Evolutionary conservation across 2,113 vertebrate species (phyloP), one percentile per base, ranked within the genome.

Genomic region (Crocuta crocuta): DNA sequence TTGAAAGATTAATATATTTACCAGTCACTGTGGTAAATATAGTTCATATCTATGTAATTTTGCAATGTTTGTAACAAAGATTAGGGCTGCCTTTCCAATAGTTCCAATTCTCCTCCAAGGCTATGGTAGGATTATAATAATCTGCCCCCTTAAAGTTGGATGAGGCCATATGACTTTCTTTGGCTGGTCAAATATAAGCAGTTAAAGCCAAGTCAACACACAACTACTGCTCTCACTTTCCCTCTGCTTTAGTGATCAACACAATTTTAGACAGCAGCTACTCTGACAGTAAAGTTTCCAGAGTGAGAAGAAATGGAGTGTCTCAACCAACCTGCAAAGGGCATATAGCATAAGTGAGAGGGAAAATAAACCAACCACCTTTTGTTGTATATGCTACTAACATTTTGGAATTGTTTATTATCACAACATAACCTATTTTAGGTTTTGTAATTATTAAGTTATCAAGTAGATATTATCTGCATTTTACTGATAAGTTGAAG

Each of bases 301-400:
- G 28, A 88, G 9, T 17, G 16, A 96, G 65, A 43, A 92, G 11
- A 39, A 65, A 31, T 16, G 28, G 26, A 61, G 16, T 0, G 7
- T 26, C 33, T 28, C n/a, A 31, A 33, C 6, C 31, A 74, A 79
- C 19, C 26, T 61, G 55, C 6, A 43, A 65, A 94, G 45, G 45
- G 39, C 21, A 23, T 0, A 39, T 0, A 71, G 4, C 11, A 4
- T n/a, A 0, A 58, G 23, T 13, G 28, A 53, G 43, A 48, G 2
- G 7, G 39, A 10, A 86, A 92, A 17, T 21, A 50, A 91, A 53
- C 21, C 13, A 91, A 66, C 16, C 13, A 28, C 55, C 0, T 5
- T 74, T 35, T 70, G 3, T 39, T 88, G 31, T 17, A 33, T 23
- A 19, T 21, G 4, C 9, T 10, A 45, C 21, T 86, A 68, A 24